phyloP scores from a whole-genome alignment of 2,797 vertebrate species.

The Pseudochirops corinnae region DNA sequence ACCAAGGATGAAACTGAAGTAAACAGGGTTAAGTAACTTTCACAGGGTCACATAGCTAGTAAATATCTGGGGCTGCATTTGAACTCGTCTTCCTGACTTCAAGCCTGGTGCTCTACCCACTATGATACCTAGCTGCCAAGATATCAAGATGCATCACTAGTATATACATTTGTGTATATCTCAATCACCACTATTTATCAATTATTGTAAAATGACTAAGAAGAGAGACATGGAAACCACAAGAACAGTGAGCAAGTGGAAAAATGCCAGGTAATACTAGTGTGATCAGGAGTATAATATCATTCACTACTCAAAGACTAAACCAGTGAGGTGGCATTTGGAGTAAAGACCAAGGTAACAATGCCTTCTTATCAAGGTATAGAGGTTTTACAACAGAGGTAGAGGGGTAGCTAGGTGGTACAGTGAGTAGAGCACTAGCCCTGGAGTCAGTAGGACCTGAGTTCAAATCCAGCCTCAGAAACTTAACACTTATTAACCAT shows the following conservation, averaged over 20 bases:
- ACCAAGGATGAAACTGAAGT: background rate
- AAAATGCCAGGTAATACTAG: background rate
- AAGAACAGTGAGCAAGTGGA: background rate
- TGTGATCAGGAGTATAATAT: background rate
- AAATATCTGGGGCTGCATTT: background rate
- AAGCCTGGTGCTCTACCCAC: background rate
- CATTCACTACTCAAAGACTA: background rate
- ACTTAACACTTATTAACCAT: no score
- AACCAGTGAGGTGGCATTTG: background rate
- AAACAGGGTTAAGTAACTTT: background rate
- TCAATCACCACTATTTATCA: background rate
- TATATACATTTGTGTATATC: background rate
- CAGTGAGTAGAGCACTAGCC: no score
- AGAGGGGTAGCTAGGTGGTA: no score
- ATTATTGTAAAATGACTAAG: background rate
- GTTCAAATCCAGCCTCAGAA: no score
- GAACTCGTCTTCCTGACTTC: background rate
- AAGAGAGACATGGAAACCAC: background rate
- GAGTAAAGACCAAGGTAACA: background rate
- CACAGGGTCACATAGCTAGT: background rate
- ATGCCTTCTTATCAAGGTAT: background rate
- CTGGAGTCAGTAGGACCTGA: no score
- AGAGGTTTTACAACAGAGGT: background rate
- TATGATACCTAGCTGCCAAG: background rate
- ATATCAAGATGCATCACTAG: background rate